These are phyloP conservation scores for Cepphus grylle DNA, from an alignment of 2,113 vertebrate genomes.

Conservation along the genomic window DNA sequence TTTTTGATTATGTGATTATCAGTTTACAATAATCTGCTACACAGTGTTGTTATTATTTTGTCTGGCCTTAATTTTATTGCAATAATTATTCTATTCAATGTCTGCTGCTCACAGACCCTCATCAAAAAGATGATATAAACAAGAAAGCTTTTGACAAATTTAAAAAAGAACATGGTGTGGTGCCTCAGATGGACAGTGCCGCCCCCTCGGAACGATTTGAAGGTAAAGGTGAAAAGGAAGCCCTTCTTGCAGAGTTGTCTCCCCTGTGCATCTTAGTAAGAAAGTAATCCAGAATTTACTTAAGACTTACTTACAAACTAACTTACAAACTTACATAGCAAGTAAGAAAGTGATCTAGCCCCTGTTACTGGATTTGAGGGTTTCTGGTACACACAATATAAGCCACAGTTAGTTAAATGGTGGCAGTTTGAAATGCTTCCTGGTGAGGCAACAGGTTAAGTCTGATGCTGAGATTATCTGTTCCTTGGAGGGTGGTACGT, in stretches of 20 bases:
- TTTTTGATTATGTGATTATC: not conserved
- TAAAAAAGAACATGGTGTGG: slow-evolving; percentile 89
- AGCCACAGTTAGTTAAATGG: not conserved
- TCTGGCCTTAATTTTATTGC: not conserved
- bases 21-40: not conserved
- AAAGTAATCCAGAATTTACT: not conserved
- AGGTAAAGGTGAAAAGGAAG: slow-evolving; percentile 69
- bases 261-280: not conserved
- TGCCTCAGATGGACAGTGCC: slow-evolving; percentile 87
- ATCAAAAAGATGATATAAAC: slow-evolving; percentile 96
- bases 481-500: not conserved
- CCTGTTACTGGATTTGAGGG: not conserved
- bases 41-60: not conserved
- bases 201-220: slow-evolving; percentile 93
- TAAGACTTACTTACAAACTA: not conserved
- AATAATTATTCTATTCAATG: not conserved
- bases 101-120: slow-evolving; percentile 79
- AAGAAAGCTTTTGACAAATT: slow-evolving; percentile 98
- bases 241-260: not conserved
- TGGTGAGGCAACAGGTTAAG: not conserved
- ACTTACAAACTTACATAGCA: not conserved
- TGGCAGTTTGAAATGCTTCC: not conserved
- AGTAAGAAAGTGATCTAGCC: not conserved
- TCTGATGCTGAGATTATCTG: not conserved
- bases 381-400: not conserved